Evolutionary conservation across 2,888 invertebrate species (phyloP).

Genomic region (Maniola hyperantus): DNA sequence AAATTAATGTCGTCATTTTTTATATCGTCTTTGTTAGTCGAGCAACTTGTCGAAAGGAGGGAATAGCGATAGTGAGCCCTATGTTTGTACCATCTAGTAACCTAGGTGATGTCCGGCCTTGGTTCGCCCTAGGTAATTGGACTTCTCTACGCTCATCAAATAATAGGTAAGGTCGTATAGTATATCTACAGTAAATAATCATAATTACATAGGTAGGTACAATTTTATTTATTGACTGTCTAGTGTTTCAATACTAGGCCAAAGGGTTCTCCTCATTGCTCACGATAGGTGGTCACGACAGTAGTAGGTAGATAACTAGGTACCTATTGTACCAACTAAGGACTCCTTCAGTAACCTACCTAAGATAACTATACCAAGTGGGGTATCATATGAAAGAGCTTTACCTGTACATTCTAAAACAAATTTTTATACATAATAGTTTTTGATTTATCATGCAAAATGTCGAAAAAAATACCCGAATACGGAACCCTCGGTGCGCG

Average conservation of each 20-base stretch:
- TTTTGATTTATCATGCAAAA: too few species aligned
- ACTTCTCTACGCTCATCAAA: conserved; percentile 55
- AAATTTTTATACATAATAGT: too few species aligned
- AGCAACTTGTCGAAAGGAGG: conserved; percentile 2
- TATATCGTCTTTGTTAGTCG: background rate
- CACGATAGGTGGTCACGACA: background rate
- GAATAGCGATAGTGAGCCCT: conserved; percentile 28
- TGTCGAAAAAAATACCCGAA: too few species aligned
- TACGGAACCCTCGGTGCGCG: too few species aligned
- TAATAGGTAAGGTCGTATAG: conserved; percentile 11
- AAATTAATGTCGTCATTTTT: background rate
- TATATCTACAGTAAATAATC: conserved; percentile 5
- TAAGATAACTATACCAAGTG: too few species aligned
- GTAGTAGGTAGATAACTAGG: background rate
- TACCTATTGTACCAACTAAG: too few species aligned
- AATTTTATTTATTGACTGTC: background rate
- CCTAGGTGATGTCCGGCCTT: conserved; percentile 75
- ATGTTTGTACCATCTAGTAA: conserved; percentile 59
- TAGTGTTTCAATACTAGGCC: background rate
- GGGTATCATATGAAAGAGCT: too few species aligned
- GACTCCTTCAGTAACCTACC: too few species aligned
- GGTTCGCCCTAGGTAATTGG: conserved; percentile 61
- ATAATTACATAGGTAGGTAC: background rate
- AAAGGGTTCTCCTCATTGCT: background rate
- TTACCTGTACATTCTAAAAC: too few species aligned